Base-by-base conservation (phyloP, 2,888 invertebrate genomes). In the Tinea pellionella region DNA sequence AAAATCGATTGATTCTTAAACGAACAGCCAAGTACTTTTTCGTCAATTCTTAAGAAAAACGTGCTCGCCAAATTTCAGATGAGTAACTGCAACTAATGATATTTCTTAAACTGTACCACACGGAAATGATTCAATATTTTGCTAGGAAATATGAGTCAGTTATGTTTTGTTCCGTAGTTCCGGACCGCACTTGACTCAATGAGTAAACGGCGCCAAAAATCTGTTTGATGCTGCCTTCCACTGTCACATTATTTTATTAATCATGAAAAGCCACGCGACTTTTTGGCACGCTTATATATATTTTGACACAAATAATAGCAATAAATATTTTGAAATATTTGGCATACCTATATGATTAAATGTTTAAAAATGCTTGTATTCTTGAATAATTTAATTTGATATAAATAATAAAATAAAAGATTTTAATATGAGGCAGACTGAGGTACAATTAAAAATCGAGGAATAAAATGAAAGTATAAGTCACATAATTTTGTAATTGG, bases 81-180 rank as follows among this genome's bases (percentile, higher is more conserved):
- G 47, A 47, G 47, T 47, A 47, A 47, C 47, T 47, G n/a, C 16
- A 16, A n/a, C 18, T 47, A 16, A 15, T 9, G 15, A 47, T 53
- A 4, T 12, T 47, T 12, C 18, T 53, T 24, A 19, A 18, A 24
- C 4, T 53, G 53, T 47, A 47, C 58, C n/a, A 58, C 59, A 41
- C 61, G 61, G 61, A 60, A 60, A 59, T 60, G 59, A 59, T 29
- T 60, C 59, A 56, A 15, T 11, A 30, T 61, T 55, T 53, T 57
- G 24, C 74, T 77, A 78, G 80, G 81, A 80, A 80, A 68, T 61
- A 69, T 81, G 80, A 81, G 64, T 81, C 80, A 80, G 2, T 15
- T 13, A 32, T 11, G 15, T 57, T 57, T 57, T 30, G 57, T 57
- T 57, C 57, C 65, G 47, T 12, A 29, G 73, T 82, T 83, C 82